Evolutionary conservation across 2,888 invertebrate genomes (phyloP).

Genomic region (Sesia bembeciformis): DNA sequence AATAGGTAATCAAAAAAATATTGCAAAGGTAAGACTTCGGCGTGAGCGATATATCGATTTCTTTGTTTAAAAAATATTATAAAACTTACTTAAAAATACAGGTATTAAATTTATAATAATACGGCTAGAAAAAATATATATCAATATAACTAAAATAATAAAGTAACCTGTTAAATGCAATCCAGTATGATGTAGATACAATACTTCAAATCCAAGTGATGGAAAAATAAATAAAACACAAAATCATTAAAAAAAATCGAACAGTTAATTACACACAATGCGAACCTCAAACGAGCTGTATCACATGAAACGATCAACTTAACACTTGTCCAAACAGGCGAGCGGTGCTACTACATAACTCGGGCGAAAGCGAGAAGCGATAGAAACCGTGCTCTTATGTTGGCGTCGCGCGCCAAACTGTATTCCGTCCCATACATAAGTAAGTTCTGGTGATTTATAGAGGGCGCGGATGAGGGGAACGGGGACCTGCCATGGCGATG

Average conservation of each 20-base stretch:
- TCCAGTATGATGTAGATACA: constrained; percentile 8
- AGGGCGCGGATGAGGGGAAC: constrained; percentile 29
- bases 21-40: too few relatives aligned
- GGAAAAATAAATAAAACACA: constrained; percentile 21
- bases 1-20: too few relatives aligned
- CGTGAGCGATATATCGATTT: too few relatives aligned
- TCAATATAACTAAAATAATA: too few relatives aligned
- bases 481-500: constrained; percentile 23
- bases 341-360: constrained; percentile 45
- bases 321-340: constrained; percentile 69
- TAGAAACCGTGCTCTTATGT: constrained; percentile 28
- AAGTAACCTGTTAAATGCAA: not conserved
- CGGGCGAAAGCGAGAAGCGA: constrained; percentile 22
- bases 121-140: too few relatives aligned
- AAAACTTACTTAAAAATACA: too few relatives aligned
- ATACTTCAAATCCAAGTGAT: constrained; percentile 23
- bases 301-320: constrained; percentile 71
- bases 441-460: constrained; percentile 48
- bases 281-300: constrained; percentile 56
- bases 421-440: constrained; percentile 41
- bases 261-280: constrained; percentile 68
- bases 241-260: constrained; percentile 58
- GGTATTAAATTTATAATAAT: too few relatives aligned
- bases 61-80: too few relatives aligned
- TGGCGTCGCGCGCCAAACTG: constrained; percentile 68